phyloP scores from a whole-genome alignment of 2,113 vertebrate species.

The Dromas ardeola region DNA sequence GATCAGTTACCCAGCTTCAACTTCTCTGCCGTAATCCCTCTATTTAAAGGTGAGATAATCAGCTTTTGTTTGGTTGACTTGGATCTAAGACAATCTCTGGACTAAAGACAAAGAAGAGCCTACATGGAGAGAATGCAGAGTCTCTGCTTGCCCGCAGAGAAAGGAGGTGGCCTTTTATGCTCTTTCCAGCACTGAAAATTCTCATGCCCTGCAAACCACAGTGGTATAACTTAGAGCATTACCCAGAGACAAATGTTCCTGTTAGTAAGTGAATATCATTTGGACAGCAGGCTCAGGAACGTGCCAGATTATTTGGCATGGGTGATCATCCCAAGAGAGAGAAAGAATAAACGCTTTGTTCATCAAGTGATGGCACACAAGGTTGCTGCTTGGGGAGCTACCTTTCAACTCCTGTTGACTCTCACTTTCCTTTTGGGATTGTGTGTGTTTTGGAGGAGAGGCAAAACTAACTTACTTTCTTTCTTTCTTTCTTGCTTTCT shows the following conservation, averaged over 20 bases:
- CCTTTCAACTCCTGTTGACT: background rate
- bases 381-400: background rate
- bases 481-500: accelerated
- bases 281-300: conserved; percentile 28
- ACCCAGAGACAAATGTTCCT: conserved; percentile 56
- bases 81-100: conserved; percentile 72
- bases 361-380: background rate
- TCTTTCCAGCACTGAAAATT: conserved; percentile 62
- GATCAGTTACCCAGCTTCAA: background rate
- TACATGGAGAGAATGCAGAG: conserved; percentile 27
- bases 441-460: background rate
- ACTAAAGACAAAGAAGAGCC: conserved; percentile 58
- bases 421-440: background rate
- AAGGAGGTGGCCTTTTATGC: conserved; percentile 46
- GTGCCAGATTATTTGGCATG: conserved; percentile 38
- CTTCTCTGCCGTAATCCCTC: conserved; percentile 51
- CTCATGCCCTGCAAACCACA: conserved; percentile 73
- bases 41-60: conserved; percentile 78
- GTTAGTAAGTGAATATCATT: conserved; percentile 37
- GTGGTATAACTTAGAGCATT: conserved; percentile 31
- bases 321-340: background rate
- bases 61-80: conserved; percentile 68
- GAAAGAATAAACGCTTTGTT: conserved; percentile 54
- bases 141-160: conserved; percentile 31
- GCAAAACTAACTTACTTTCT: background rate